phyloP scores from a whole-genome alignment of 1,140 invertebrate species.

The Maconellicoccus hirsutus region DNA sequence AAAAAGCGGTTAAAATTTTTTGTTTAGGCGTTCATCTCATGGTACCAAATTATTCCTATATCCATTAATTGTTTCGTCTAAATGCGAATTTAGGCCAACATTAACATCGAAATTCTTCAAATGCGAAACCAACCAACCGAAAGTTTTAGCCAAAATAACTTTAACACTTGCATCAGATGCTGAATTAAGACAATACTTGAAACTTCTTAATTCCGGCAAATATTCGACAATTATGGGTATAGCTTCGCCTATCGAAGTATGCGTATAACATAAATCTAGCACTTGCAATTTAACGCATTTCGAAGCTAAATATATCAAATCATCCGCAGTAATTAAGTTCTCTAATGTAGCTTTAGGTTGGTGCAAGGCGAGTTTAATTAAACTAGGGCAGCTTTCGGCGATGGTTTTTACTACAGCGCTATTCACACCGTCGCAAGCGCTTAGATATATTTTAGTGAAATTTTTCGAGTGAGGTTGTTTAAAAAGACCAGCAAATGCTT shows the following conservation, averaged over 20 bases:
- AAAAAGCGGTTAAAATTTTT: not conserved
- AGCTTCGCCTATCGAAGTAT: not conserved
- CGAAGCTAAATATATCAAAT: not conserved
- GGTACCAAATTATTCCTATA: not conserved
- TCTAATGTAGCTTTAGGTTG: not conserved
- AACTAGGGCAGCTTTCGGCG: not conserved
- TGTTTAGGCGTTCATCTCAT: too few species aligned
- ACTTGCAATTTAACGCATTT: not conserved
- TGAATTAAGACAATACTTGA: not conserved
- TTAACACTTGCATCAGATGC: not conserved
- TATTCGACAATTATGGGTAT: not conserved
- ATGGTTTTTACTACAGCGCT: not conserved
- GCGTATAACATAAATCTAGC: conserved; percentile 5
- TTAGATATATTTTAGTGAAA: not conserved
- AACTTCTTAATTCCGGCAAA: not conserved
- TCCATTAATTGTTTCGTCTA: not conserved
- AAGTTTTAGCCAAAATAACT: not conserved
- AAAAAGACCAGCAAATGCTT: not conserved
- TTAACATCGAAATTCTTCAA: not conserved
- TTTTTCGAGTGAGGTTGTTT: conserved; percentile 11
- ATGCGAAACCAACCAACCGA: not conserved
- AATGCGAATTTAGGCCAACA: not conserved
- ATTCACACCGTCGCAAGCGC: not conserved
- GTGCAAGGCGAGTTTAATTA: not conserved
- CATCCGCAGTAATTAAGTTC: not conserved